Percentiles rank a stretch among this genome's conserved stretches.
Evolutionary conservation across 1,140 invertebrate genomes (phyloP).

Genomic region (Hypothenemus hampei): DNA sequence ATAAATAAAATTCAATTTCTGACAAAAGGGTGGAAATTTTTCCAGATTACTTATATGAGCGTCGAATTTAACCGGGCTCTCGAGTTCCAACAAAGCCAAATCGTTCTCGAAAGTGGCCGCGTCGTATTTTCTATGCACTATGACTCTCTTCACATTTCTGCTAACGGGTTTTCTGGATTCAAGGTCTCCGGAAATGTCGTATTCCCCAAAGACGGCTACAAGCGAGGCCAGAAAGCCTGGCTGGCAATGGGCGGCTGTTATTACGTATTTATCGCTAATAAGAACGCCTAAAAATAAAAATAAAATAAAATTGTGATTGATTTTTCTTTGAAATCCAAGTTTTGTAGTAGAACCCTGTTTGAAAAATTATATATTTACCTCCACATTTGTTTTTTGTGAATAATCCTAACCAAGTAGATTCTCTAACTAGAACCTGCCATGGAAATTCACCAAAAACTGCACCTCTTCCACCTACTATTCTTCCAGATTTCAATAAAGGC

Average conservation of each 20-base stretch:
- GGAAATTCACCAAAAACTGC: slow-evolving; percentile 85
- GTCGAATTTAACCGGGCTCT: slow-evolving; percentile 77
- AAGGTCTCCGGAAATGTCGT: slow-evolving; percentile 78
- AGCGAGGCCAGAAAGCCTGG: slow-evolving; percentile 86
- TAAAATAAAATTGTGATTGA: background rate
- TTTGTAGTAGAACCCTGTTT: background rate
- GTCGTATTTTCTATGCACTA: slow-evolving; percentile 84
- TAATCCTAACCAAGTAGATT: slow-evolving; percentile 87
- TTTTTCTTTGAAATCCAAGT: background rate
- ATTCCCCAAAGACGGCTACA: slow-evolving; percentile 86
- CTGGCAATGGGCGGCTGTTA: slow-evolving; percentile 92
- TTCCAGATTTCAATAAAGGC: slow-evolving; percentile 70
- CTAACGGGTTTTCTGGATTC: slow-evolving; percentile 71
- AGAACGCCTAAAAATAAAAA: slow-evolving; percentile 57
- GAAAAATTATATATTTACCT: slow-evolving; percentile 40
- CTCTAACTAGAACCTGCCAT: slow-evolving; percentile 88
- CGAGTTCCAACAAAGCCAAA: slow-evolving; percentile 77
- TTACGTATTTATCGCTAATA: slow-evolving; percentile 77
- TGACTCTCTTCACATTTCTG: slow-evolving; percentile 80
- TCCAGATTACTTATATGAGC: slow-evolving; percentile 74
- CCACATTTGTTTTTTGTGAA: slow-evolving; percentile 97
- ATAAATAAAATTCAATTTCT: background rate
- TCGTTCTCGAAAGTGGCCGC: slow-evolving; percentile 88
- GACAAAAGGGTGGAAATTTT: background rate
- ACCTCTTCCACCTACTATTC: slow-evolving; percentile 86